Base-by-base conservation (phyloP, 1,140 invertebrate species). In the Drosophila carrolli region DNA sequence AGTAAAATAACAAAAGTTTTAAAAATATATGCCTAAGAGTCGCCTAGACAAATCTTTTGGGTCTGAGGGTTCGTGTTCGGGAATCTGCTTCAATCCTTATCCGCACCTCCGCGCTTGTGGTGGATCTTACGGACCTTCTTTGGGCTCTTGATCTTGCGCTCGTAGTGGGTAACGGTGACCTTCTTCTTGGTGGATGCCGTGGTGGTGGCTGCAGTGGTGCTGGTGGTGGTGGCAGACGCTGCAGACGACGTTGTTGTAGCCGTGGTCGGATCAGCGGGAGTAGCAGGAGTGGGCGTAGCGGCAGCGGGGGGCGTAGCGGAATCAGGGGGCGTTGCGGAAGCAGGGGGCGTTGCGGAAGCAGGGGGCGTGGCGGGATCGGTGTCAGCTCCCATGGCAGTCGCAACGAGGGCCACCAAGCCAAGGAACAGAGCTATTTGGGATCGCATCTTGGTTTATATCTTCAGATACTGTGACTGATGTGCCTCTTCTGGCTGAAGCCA, bases 391-490 rank as follows among this genome's bases (percentile, higher is more conserved):
- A 14, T 40, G 59, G 1, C 11, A 58, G 14, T 14, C 10, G 37
- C 38, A 41, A 32, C 14, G 1, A 62, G 14, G 11, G 14, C 23
- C 37, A 58, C 9, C 0, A 62, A 11, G 37, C 14, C 54, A 10
- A 62, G 13, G 6, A 43, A 41, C 6, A 59, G 9, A 59, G 23
- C 11, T 11, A 32, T 7, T 8, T 29, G 16, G 9, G 16, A 62
- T 41, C 60, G 54, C 60, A 62, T 62, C 9, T 59, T 57, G n/a
- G 7, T 3, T 51, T 40, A 10, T 19, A 7, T 56, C 37, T 61
- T 41, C 13, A 1, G 8, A 4, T 51, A 8, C 11, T n/a, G 37
- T 4, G 9, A 6, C n/a, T 19, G 41, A 1, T 51, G 48, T 35
- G 48, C 48, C 8, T 35, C 23, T 29, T n/a, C n/a, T 11, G 4